Evolutionary conservation across 2,797 vertebrate genomes (phyloP), one percentile per base, ranked within the genome.

Genomic region (Aeoliscus strigatus): DNA sequence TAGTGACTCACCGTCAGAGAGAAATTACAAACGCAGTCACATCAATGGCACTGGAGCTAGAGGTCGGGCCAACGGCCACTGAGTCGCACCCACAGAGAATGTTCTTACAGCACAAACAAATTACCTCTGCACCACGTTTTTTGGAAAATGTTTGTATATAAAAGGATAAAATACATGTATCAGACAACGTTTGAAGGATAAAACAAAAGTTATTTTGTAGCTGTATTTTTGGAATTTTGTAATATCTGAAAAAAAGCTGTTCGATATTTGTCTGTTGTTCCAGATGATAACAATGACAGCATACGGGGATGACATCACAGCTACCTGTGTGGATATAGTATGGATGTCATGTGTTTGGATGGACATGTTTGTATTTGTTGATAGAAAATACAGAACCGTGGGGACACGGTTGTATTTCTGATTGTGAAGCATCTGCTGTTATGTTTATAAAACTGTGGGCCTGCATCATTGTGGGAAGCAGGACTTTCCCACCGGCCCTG

Each of bases 51-150:
- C 53, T 30, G 65, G 69, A 40, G 44, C 54, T 37, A 70, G 75
- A 53, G 77, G 45, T 30, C 47, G 67, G 30, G 75, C 77, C 27
- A 84, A 26, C 28, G 79, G 83, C 8, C 79, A 82, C 63, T 83
- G 63, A 82, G 12, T 25, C 6, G 27, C 2, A 18, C n/a, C 16
- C 11, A 43, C 10, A 26, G 15, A 45, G 48, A 32, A 36, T 14
- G 23, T 21, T 21, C 3, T 3, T 14, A 36, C 24, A 50, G 10
- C 6, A 26, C 24, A 33, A 8, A 53, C 39, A 27, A 21, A 31
- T 39, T 51, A 27, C 32, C 9, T 21, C n/a, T 56, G 29, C 9
- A 40, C 14, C 18, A 2, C 37, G 46, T 14, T 26, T 17, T n/a
- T 44, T 57, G 29, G 12, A 50, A 39, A 40, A 2, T 29, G 25